These are phyloP conservation scores for Idris sp. DNA, from an alignment of 1,140 invertebrate species.

Conservation along the genomic window DNA sequence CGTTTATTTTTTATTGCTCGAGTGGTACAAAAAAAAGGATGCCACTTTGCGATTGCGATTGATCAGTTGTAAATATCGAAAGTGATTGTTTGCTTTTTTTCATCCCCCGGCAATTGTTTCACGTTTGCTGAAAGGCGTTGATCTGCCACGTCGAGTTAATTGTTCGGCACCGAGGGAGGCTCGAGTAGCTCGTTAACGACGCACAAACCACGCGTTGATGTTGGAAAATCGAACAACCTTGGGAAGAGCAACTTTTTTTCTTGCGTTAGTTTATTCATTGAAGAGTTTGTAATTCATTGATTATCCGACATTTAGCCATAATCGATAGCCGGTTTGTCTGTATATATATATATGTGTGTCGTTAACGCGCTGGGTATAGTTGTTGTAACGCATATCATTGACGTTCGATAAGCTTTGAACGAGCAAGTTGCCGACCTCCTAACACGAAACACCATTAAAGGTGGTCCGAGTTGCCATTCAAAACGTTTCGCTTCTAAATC, in stretches of 20 bases:
- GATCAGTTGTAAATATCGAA: too few relatives aligned
- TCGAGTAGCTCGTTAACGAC: constrained; percentile 37
- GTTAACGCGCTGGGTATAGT: constrained; percentile 47
- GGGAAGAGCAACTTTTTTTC: constrained; percentile 39
- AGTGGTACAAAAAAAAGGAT: too few relatives aligned
- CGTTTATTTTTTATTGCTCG: too few relatives aligned
- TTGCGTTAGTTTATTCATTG: constrained; percentile 61
- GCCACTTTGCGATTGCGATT: too few relatives aligned
- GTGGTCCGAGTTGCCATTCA: constrained; percentile 32
- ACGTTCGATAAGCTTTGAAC: constrained; percentile 53
- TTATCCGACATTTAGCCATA: constrained; percentile 55
- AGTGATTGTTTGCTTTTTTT: too few relatives aligned
- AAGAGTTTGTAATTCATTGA: constrained; percentile 57
- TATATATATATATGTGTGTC: constrained; percentile 51
- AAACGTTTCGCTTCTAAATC: constrained; percentile 37
- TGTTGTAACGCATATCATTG: constrained; percentile 58
- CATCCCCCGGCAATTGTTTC: constrained; percentile 52
- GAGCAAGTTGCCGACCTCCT: constrained; percentile 48
- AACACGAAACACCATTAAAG: constrained; percentile 50
- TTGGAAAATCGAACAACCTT: constrained; percentile 55
- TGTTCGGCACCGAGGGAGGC: constrained; percentile 9
- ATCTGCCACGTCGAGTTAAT: constrained; percentile 36
- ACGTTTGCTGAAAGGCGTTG: constrained; percentile 31
- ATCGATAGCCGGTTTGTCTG: constrained; percentile 54
- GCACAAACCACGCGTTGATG: constrained; percentile 37